Conservation (phyloP, 2,113 vertebrate species). For the Thamnophis sirtalis region DNA sequence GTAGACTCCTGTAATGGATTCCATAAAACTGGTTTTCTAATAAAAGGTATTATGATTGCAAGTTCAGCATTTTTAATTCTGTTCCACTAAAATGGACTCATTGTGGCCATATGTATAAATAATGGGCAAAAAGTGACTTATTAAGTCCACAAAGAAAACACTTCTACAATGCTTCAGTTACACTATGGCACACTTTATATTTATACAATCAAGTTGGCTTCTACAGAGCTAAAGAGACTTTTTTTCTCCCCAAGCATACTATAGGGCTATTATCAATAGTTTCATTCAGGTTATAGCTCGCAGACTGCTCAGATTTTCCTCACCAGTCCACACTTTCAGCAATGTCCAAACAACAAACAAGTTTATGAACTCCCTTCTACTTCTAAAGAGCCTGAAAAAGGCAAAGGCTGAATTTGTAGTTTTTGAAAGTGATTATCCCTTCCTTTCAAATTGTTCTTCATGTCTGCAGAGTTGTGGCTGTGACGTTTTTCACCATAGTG, state of each 20-base stretch:
- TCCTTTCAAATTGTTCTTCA: not conserved
- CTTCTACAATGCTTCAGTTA: not conserved
- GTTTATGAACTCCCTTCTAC: not conserved
- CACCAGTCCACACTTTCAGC: not conserved
- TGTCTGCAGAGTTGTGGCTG: not conserved
- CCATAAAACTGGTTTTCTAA: not conserved
- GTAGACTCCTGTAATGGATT: not conserved
- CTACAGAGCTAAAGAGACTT: not conserved
- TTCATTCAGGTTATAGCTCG: not conserved
- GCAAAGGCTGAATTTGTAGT: not conserved
- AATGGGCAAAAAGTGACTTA: conserved; percentile 2
- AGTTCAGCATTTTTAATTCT: not conserved
- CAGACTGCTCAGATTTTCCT: not conserved
- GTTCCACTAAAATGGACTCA: not conserved
- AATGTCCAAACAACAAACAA: not conserved
- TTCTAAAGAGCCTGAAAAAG: not conserved
- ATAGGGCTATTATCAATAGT: too few species aligned
- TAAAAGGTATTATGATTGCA: not conserved
- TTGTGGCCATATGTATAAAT: not conserved
- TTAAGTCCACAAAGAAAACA: not conserved
- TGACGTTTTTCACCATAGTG: too few species aligned
- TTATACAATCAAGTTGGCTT: not conserved
- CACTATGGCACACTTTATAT: not conserved
- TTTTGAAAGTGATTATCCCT: not conserved
- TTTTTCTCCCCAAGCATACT: not conserved